Evolutionary conservation across 2,888 invertebrate species (phyloP), one percentile per base, ranked within the genome.

Genomic region (Tenthredo livida): DNA sequence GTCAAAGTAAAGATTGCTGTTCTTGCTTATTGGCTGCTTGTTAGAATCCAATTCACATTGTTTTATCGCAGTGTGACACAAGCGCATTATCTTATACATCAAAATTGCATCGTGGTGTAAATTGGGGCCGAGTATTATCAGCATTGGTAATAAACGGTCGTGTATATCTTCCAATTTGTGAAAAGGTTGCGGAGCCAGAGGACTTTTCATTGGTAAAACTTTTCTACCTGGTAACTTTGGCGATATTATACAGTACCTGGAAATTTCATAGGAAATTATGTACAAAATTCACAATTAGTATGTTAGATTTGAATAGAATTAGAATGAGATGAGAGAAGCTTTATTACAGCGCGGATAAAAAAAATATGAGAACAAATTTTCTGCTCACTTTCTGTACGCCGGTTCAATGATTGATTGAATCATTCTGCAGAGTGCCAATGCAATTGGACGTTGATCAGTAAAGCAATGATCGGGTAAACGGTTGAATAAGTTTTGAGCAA

Each of bases 381-480:
- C 50, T 61, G 93, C 95, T 94, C 94, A 97, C 96, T 95, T 96
- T 91, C 96, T 95, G 93, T 99, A 99, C 12, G 99, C 94, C 2
- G 97, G 97, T 92, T 99, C 98, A 37, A 99, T 96, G 33, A 98
- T 95, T 65, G 96, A 95, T 93, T 98, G 97, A 84, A 99, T 94
- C 91, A 99, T 95, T 87, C 95, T 94, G 91, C 97, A 97, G 21
- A 99, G 94, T 1, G 97, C 97, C 84, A 95, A 93, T 2, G 98
- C 97, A 83, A 98, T 96, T 0, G 97, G 97, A 80, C 96, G 96
- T 90, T 97, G 96, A 58, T 97, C 96, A 87, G 97, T 95, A 12
- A 96, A 95, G 88, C 96, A 96, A 93, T 96, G 96, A 85, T 97
- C 96, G 0, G 99, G 99, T 86, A 99, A 94, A 84, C 97, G 95